Conservation (phyloP, 2,113 vertebrate species). For the Oreochromis tanganicae region DNA sequence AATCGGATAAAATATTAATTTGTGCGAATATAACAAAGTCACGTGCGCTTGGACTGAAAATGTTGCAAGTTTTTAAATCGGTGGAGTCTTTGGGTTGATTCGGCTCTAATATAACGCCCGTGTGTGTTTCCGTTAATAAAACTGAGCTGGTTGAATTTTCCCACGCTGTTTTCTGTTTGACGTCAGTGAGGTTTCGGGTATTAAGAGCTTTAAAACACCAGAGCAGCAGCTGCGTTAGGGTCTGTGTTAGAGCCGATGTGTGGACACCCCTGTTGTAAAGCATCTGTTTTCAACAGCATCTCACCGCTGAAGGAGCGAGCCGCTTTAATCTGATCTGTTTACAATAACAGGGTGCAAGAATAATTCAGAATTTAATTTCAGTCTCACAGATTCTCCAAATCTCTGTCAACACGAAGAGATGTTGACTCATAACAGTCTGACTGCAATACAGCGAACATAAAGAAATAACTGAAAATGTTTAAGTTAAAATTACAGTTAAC, state of each 20-base stretch:
- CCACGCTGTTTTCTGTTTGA: background rate
- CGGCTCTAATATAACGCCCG: background rate
- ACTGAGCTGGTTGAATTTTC: background rate
- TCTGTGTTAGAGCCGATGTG: background rate
- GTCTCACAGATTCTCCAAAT: background rate
- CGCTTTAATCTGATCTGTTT: background rate
- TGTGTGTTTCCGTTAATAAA: background rate
- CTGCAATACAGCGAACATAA: fast-evolving
- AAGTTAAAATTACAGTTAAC: fast-evolving
- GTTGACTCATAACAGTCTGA: background rate
- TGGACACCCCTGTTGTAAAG: fast-evolving
- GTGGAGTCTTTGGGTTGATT: background rate
- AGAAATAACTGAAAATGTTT: fast-evolving
- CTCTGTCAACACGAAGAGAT: background rate
- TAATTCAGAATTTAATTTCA: fast-evolving
- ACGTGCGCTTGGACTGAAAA: background rate
- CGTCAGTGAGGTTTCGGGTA: background rate
- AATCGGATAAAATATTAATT: background rate
- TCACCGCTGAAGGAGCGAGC: background rate
- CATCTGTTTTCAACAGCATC: background rate
- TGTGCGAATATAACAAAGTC: background rate
- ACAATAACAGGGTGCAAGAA: fast-evolving
- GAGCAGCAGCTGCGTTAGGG: background rate
- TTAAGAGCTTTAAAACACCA: background rate
- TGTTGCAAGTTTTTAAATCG: background rate